Evolutionary conservation across 2,113 vertebrate genomes (phyloP), one percentile per base, ranked within the genome.

Genomic region (Macquaria ambigua): DNA sequence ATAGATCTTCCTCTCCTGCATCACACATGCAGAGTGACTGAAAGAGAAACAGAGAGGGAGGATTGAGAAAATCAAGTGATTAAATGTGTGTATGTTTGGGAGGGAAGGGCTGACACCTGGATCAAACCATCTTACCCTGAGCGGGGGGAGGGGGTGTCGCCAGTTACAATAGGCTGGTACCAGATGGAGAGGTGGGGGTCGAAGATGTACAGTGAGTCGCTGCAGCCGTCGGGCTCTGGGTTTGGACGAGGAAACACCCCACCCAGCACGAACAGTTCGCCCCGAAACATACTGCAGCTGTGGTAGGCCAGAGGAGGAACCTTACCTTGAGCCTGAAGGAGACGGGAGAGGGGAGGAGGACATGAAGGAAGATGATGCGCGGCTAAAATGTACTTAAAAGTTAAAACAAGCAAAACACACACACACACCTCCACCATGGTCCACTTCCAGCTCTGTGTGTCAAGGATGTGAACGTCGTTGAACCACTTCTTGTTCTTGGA

Each of bases 131-230:
- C 92, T 90, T 83, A 97, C 96, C 96, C 96, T 70, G 96, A 97
- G 71, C 96, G 96, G 6, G 96, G 93, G 21, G 96, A 89, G 11
- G 96, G 96, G 14, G 77, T 88, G 64, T 94, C 86, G 8, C 96
- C 96, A 0, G 93, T 95, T 68, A 97, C 95, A 14, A 97, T 96
- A 34, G 96, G 96, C 89, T 96, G 95, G 87, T 97, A 97, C 96
- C 96, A 97, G 85, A 97, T 96, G 86, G 95, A 95, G 83, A 96
- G 94, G 67, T 95, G 83, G 15, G 96, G 96, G 76, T 96, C 95
- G 52, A 97, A 97, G 87, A 97, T 97, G 80, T 97, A 96, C 39
- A 97, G 90, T 0, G 93, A 95, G 90, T 96, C 94, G 14, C 96
- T 97, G 92, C 96, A 97, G 87, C 95, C 94, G 63, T 96, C 96